A percentile compares a stretch with the other conserved stretches of the same genome.
These are phyloP conservation scores for Dryadula phaetusa DNA, from an alignment of 2,888 invertebrate species.

Conservation along the genomic window DNA sequence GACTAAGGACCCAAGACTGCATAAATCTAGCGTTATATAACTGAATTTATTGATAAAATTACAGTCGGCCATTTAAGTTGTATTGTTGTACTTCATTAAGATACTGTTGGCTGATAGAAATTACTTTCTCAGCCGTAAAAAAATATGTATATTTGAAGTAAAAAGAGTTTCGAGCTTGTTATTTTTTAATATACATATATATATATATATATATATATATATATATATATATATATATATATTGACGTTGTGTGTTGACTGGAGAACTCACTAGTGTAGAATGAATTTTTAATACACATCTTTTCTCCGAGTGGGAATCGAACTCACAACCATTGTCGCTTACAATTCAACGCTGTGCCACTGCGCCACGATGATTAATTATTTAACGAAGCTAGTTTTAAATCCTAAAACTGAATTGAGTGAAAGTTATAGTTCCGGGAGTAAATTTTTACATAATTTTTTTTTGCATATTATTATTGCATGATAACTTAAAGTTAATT, in stretches of 20 bases:
- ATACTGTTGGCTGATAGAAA: background rate
- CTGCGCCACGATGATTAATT: too few relatives aligned
- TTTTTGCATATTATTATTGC: background rate
- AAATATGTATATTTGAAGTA: too few relatives aligned
- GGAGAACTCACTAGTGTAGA: too few relatives aligned
- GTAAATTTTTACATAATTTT: background rate
- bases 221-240: too few relatives aligned
- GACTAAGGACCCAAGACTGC: conserved; percentile 2
- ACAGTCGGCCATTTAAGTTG: background rate
- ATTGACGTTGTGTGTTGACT: too few relatives aligned
- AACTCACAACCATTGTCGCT: too few relatives aligned
- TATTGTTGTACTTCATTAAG: background rate
- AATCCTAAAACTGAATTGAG: background rate
- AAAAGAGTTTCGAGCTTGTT: too few relatives aligned
- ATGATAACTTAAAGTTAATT: background rate
- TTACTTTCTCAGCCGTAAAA: background rate
- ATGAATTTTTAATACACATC: too few relatives aligned
- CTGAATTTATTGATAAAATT: background rate
- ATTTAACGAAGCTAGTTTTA: background rate
- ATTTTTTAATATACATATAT: too few relatives aligned
- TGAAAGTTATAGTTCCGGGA: conserved; percentile 6
- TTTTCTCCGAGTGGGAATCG: too few relatives aligned
- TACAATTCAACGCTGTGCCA: too few relatives aligned
- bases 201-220: too few relatives aligned
- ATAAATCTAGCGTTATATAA: conserved; percentile 23